Evolutionary conservation across 2,888 invertebrate species (phyloP), one percentile per base, ranked within the genome.

Genomic region (Nomada lathburiana): DNA sequence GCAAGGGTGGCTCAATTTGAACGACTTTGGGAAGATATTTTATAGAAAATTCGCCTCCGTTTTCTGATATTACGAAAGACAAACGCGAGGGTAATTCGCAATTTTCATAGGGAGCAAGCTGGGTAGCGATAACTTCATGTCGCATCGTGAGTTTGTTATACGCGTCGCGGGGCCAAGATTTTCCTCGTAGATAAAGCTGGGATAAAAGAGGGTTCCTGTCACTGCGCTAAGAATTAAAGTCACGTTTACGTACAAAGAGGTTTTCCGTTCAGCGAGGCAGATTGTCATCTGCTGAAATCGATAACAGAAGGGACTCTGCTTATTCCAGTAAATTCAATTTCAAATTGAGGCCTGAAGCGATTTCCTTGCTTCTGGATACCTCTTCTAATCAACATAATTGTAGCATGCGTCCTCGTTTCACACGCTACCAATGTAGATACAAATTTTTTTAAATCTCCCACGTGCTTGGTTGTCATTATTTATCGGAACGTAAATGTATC

Each of bases 281-380:
- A 47, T 68, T 57, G 79, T 79, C 63, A 72, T 72, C 72, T 65
- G 1, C 2, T 47, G 62, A 63, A 77, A 80, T 78, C 79, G 78
- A 80, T 77, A 63, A 67, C 62, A 78, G 59, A 72, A 63, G 55
- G 57, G 20, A 57, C 11, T 53, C 60, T 63, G 70, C 53, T 74
- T 64, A 69, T 77, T 86, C 52, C 62, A 72, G 23, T 42, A 64
- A 83, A 76, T 86, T 83, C 60, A 83, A 85, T 85, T 86, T 71
- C 23, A 78, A 73, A 70, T 75, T 55, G 72, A 65, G 70, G 55
- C 69, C 71, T 29, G 26, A 16, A 62, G 67, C 47, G 18, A n/a
- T 52, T 52, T 63, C 64, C 29, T 52, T 47, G 20, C 50, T 42
- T n/a, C 13, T 29, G 3, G 16, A 42, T 68, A 50, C 36, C 55